These are phyloP conservation scores for Jaculus jaculus DNA, from an alignment of 2,113 vertebrate species.

Conservation along the genomic window DNA sequence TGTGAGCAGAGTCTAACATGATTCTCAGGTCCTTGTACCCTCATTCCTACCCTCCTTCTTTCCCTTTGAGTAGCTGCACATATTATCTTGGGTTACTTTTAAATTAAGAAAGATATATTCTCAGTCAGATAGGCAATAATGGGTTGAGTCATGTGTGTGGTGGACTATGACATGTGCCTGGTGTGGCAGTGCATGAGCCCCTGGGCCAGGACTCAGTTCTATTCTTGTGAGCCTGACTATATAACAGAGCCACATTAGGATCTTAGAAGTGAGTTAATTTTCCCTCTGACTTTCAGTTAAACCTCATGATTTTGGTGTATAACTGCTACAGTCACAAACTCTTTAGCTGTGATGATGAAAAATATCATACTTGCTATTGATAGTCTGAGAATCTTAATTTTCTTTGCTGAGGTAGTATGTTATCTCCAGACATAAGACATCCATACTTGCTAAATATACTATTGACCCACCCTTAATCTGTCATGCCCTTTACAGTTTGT, in stretches of 20 bases:
- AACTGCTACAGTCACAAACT: neutral
- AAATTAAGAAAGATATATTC: neutral
- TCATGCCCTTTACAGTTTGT: neutral
- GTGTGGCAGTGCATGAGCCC: rapidly evolving
- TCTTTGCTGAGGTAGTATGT: slow-evolving; percentile 18
- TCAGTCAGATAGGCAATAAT: neutral
- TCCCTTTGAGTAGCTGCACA: no score
- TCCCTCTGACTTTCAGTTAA: neutral
- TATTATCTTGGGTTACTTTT: no score
- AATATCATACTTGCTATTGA: neutral
- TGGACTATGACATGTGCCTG: rapidly evolving
- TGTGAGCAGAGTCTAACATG: neutral
- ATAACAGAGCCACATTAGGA: neutral
- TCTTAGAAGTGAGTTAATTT: slow-evolving; percentile 32
- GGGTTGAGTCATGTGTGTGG: rapidly evolving
- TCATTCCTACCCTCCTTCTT: neutral
- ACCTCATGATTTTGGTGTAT: neutral
- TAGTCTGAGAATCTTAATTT: slow-evolving; percentile 37
- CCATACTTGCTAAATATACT: slow-evolving; percentile 23
- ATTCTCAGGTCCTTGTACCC: neutral
- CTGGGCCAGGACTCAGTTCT: rapidly evolving
- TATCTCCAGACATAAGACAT: slow-evolving; percentile 31
- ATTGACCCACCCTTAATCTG: neutral
- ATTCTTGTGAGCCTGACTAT: neutral
- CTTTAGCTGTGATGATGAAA: neutral